Conservation (phyloP, 2,888 invertebrate genomes). For the Marronus borbonicus region DNA sequence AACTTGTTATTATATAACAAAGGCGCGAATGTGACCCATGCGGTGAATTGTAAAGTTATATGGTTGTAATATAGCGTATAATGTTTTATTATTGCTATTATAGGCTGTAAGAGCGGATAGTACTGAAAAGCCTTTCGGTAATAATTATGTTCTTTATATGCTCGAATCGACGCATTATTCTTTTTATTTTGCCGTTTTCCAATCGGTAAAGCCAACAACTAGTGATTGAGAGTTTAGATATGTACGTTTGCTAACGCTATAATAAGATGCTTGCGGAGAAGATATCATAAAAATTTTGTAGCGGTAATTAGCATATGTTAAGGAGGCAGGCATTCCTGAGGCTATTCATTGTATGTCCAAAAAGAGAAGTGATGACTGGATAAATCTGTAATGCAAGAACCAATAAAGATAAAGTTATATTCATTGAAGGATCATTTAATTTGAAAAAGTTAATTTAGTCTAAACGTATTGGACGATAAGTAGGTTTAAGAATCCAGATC, state of each 20-base stretch:
- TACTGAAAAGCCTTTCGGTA: not conserved
- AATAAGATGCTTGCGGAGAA: constrained; percentile 20
- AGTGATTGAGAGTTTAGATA: constrained; percentile 4
- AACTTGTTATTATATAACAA: constrained; percentile 43
- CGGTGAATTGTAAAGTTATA: constrained; percentile 43
- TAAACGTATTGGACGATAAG: too few relatives aligned
- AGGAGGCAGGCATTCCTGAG: not conserved
- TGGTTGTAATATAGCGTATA: constrained; percentile 15
- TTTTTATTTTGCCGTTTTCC: constrained; percentile 17
- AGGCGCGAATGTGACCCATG: constrained; percentile 46
- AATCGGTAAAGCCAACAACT: not conserved
- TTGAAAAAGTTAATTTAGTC: too few relatives aligned
- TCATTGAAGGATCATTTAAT: too few relatives aligned
- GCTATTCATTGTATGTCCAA: constrained; percentile 1
- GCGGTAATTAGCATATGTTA: constrained; percentile 13
- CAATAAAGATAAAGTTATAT: too few relatives aligned
- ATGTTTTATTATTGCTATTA: constrained; percentile 4
- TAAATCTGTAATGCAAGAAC: not conserved
- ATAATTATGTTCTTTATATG: constrained; percentile 31
- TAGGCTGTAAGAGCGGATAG: constrained; percentile 6
- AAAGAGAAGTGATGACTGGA: not conserved
- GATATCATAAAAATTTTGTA: not conserved
- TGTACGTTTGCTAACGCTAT: not conserved
- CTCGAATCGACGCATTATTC: constrained; percentile 1
- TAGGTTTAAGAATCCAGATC: too few relatives aligned